These are phyloP conservation scores for Tribolium madens DNA, from an alignment of 1,140 invertebrate genomes.

Conservation along the genomic window DNA sequence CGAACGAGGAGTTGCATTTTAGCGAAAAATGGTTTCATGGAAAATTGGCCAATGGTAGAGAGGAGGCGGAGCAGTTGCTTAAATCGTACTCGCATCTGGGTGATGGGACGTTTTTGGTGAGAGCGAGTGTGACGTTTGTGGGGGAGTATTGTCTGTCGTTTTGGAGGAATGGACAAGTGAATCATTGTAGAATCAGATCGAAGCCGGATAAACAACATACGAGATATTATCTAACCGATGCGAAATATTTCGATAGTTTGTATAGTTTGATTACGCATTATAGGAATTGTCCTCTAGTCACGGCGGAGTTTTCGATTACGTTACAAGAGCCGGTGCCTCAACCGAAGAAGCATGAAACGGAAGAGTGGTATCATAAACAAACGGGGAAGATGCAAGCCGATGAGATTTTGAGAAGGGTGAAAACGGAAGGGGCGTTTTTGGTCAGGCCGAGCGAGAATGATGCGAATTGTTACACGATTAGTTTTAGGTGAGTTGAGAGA, in stretches of 20 bases:
- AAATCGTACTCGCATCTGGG: conserved; percentile 86
- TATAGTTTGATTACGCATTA: conserved; percentile 95
- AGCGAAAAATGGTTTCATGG: conserved; percentile 97
- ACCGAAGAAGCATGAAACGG: conserved; percentile 92
- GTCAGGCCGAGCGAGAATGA: conserved; percentile 91
- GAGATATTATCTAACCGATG: conserved; percentile 93
- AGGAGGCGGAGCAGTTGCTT: conserved; percentile 78
- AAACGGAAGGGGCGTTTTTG: conserved; percentile 91
- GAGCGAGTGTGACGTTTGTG: conserved; percentile 95
- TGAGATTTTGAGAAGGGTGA: conserved; percentile 84
- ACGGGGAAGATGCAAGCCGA: conserved; percentile 86
- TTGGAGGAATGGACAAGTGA: conserved; percentile 89
- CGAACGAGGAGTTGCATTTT: conserved; percentile 91
- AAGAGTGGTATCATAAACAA: conserved; percentile 93
- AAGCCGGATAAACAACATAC: conserved; percentile 90
- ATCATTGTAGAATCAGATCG: conserved; percentile 93
- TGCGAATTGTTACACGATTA: conserved; percentile 89
- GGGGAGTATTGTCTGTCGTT: conserved; percentile 97
- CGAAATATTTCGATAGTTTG: conserved; percentile 90
- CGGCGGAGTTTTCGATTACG: conserved; percentile 89
- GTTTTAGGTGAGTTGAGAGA: conserved; percentile 82
- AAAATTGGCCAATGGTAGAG: conserved; percentile 81
- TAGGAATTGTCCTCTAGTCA: conserved; percentile 84
- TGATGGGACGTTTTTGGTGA: conserved; percentile 95
- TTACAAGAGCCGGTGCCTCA: conserved; percentile 94